Conservation (phyloP, 2,113 vertebrate genomes). For the Semnornis frantzii region DNA sequence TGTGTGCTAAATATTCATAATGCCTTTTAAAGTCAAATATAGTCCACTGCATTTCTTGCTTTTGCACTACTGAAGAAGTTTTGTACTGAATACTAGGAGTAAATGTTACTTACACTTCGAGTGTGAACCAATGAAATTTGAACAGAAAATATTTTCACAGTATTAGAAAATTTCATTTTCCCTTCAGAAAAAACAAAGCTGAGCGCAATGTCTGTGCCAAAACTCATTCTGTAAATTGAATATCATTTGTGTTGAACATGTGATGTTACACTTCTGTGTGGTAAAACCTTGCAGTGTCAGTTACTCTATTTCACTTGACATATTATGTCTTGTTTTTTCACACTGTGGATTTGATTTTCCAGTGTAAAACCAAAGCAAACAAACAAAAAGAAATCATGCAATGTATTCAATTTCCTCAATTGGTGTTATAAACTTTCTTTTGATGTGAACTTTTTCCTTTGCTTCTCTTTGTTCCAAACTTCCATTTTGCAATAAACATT, state of each 20-base stretch:
- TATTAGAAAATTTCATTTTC: slow-evolving; percentile 56
- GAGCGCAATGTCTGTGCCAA: slow-evolving; percentile 64
- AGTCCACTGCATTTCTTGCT: slow-evolving; percentile 72
- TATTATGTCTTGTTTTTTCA: slow-evolving; percentile 62
- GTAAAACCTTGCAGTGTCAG: slow-evolving; percentile 65
- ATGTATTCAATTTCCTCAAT: slow-evolving; percentile 71
- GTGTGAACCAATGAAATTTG: slow-evolving; percentile 68
- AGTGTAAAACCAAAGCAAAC: slow-evolving; percentile 61
- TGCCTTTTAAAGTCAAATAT: slow-evolving; percentile 63
- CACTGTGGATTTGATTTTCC: slow-evolving; percentile 74
- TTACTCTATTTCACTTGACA: slow-evolving; percentile 62
- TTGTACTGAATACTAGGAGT: slow-evolving; percentile 73
- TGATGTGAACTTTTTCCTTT: slow-evolving; percentile 79
- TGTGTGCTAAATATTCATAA: slow-evolving; percentile 68
- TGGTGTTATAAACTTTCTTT: slow-evolving; percentile 77
- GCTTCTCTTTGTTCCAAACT: slow-evolving; percentile 79
- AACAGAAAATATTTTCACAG: slow-evolving; percentile 70
- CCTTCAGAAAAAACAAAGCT: slow-evolving; percentile 60
- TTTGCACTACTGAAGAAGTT: slow-evolving; percentile 72
- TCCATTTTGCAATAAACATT: slow-evolving; percentile 88
- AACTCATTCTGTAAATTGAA: slow-evolving; percentile 70
- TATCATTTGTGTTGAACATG: slow-evolving; percentile 74
- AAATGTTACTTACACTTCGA: slow-evolving; percentile 69
- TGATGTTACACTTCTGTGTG: slow-evolving; percentile 72
- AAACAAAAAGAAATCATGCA: slow-evolving; percentile 45